Conservation (phyloP, 2,797 vertebrate species). For the Hapalemur alaotrensis region DNA sequence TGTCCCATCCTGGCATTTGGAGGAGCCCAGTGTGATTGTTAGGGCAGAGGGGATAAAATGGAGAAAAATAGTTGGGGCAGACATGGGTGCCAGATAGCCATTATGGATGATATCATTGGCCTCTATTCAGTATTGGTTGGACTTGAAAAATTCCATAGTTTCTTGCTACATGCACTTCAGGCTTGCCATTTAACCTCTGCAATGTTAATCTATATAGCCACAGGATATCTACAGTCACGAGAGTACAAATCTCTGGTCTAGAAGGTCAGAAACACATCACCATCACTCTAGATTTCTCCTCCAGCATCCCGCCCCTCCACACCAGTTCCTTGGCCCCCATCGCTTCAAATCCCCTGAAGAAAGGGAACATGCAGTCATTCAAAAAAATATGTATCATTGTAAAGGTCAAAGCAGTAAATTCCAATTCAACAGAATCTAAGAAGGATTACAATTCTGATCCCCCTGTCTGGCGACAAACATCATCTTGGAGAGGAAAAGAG, state of each 20-base stretch:
- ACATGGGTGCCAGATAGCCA: not conserved
- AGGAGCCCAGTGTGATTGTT: not conserved
- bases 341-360: conserved; percentile 76
- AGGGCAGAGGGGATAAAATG: conserved; percentile 1
- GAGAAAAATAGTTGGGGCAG: conserved; percentile 20
- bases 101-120: conserved; percentile 43
- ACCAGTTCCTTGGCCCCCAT: not conserved
- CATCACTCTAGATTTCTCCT: conserved; percentile 50
- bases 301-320: not conserved
- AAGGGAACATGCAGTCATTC: conserved; percentile 79
- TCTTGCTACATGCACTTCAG: conserved; percentile 68
- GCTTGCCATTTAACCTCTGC: conserved; percentile 70
- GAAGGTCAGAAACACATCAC: conserved; percentile 81
- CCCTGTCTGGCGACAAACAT: conserved; percentile 72
- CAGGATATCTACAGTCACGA: conserved; percentile 71
- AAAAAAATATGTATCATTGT: conserved; percentile 79
- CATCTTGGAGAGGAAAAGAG: conserved; percentile 68
- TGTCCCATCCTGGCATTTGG: not conserved
- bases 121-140: conserved; percentile 10
- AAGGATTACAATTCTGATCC: conserved; percentile 83
- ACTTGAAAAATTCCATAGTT: conserved; percentile 66
- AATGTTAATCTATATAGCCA: conserved; percentile 71
- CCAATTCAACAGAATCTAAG: conserved; percentile 79
- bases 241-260: conserved; percentile 69
- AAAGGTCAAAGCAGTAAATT: conserved; percentile 84